Conservation (phyloP, 2,113 vertebrate genomes). For the Xenopus borealis region DNA sequence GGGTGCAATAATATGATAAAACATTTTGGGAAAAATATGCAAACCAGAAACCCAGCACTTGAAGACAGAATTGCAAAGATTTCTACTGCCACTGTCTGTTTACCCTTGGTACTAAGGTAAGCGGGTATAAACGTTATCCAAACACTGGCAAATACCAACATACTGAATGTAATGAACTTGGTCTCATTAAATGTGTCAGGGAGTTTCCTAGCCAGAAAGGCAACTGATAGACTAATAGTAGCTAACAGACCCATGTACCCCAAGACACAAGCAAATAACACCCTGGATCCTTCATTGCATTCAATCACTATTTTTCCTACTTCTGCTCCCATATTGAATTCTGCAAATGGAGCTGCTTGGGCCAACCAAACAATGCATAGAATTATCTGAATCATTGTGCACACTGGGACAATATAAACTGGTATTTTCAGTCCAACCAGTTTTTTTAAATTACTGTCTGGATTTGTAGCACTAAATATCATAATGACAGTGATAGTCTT, state of each 20-base stretch:
- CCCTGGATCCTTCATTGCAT: conserved; percentile 44
- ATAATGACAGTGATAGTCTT: conserved; percentile 13
- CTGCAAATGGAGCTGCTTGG: conserved; percentile 35
- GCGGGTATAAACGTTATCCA: conserved; percentile 40
- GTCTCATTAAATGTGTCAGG: conserved; percentile 49
- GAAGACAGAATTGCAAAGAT: conserved; percentile 46
- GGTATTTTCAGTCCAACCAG: conserved; percentile 37
- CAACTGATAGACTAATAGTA: conserved; percentile 28
- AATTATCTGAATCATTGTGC: conserved; percentile 35
- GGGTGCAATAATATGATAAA: conserved; percentile 45
- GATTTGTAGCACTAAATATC: conserved; percentile 37
- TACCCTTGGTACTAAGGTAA: conserved; percentile 38
- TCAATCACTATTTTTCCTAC: conserved; percentile 36
- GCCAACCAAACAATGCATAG: conserved; percentile 42
- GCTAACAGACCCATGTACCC: conserved; percentile 40
- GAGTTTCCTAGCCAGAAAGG: conserved; percentile 42
- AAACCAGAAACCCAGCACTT: conserved; percentile 18
- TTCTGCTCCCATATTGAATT: conserved; percentile 18
- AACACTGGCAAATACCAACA: conserved; percentile 45
- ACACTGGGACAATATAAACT: conserved; percentile 19
- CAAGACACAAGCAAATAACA: conserved; percentile 33
- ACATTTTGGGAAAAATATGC: conserved; percentile 36
- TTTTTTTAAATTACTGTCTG: conserved; percentile 30
- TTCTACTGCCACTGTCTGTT: conserved; percentile 45
- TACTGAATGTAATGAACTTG: conserved; percentile 49